phyloP scores from a whole-genome alignment of 1,140 invertebrate genomes.

The Colletes latitarsis region DNA sequence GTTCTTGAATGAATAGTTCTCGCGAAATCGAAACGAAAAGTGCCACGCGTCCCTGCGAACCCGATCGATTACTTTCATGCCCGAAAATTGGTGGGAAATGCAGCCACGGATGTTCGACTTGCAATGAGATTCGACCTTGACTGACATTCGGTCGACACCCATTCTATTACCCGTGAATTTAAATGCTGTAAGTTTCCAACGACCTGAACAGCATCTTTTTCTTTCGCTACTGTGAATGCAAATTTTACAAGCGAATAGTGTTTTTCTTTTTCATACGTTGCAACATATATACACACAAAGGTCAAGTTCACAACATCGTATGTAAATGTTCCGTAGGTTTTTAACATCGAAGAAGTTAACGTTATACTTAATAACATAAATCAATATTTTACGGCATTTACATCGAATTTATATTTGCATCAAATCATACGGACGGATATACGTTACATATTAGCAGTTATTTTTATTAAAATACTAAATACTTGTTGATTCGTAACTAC shows the following conservation, averaged over 20 bases:
- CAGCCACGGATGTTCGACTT: slow-evolving; percentile 19
- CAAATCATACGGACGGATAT: background rate
- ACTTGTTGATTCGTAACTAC: background rate
- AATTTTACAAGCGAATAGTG: background rate
- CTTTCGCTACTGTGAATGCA: too few species aligned
- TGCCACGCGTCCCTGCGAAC: background rate
- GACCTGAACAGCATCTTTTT: background rate
- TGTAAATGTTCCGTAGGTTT: background rate
- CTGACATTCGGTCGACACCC: slow-evolving; percentile 63
- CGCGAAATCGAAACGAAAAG: background rate
- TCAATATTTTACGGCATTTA: background rate
- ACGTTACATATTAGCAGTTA: background rate
- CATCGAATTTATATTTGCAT: background rate
- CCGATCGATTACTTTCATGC: background rate
- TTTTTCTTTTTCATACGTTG: background rate
- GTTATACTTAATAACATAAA: background rate
- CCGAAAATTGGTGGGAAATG: slow-evolving; percentile 13
- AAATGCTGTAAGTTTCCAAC: background rate
- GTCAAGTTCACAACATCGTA: background rate
- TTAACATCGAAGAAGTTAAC: background rate
- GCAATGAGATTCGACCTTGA: slow-evolving; percentile 66
- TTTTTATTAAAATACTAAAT: background rate
- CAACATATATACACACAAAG: background rate
- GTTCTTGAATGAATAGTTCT: slow-evolving; percentile 29
- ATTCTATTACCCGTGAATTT: slow-evolving; percentile 8